Evolutionary conservation across 2,113 vertebrate genomes (phyloP), one percentile per base, ranked within the genome.

Genomic region (Butorides virescens): DNA sequence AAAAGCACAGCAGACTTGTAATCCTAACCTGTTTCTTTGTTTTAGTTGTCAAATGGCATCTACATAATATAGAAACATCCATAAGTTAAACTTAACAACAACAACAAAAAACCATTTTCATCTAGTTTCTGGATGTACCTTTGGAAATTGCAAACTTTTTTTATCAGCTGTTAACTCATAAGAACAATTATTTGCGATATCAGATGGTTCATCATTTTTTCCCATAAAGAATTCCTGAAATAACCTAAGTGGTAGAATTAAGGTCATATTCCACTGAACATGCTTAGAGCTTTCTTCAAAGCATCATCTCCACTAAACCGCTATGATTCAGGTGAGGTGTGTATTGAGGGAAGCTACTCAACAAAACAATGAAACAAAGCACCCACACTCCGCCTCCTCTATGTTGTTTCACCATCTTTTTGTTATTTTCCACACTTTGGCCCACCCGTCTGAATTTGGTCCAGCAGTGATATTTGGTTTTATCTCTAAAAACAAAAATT

Each of bases 161-260:
- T 72, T 58, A 55, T 77, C 52, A 79, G 8, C 49, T 37, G 5
- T 66, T 18, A 50, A 7, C 23, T 88, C 61, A 65, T 34, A 63
- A 78, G 36, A 71, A 66, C 52, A 76, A 59, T 26, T 30, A 46
- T 49, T 88, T 50, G 59, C 66, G 74, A 23, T 42, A 74, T 74
- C 56, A 74, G 83, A 30, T 12, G 4, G 8, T 37, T 85, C 2
- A 11, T 46, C 7, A 37, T 22, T 72, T 94, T 74, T 71, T 29
- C 26, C 34, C 36, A 21, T 21, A 9, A 74, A 82, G 10, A 77
- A 82, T 15, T 78, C 22, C 55, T 7, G 11, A 78, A 87, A 73
- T n/a, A 73, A 50, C 0, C 0, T 0, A 2, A 85, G 47, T 13
- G 4, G n/a, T 44, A 68, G 59, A 80, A 52, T 42, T 14, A 32